Evolutionary conservation across 2,888 invertebrate genomes (phyloP).

Genomic region (Drosophila kanekoi): DNA sequence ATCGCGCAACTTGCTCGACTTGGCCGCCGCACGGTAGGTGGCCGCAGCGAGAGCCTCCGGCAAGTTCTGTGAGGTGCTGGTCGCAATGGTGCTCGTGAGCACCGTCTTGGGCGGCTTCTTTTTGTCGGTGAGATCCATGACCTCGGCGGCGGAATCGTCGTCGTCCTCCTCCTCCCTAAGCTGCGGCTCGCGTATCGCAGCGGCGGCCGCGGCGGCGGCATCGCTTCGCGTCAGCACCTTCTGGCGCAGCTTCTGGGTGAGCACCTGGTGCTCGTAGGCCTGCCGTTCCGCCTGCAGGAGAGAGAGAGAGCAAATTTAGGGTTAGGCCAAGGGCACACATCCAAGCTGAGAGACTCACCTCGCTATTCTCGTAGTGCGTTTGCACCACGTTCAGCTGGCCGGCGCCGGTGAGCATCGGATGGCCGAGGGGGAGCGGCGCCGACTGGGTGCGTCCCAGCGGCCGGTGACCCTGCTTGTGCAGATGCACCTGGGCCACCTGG

Average conservation of each 20-base stretch:
- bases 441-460: slow-evolving; percentile 97
- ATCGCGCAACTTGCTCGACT: slow-evolving; percentile 82
- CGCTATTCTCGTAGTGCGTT: slow-evolving; percentile 85
- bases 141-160: slow-evolving; percentile 86
- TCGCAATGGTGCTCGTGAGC: slow-evolving; percentile 86
- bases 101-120: slow-evolving; percentile 86
- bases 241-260: slow-evolving; percentile 94
- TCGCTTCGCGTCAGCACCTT: slow-evolving; percentile 93
- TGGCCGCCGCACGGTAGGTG: slow-evolving; percentile 51
- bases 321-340: too few relatives aligned
- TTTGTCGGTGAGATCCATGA: slow-evolving; percentile 92
- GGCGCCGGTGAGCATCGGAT: slow-evolving; percentile 90
- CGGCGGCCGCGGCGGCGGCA: slow-evolving; percentile 80
- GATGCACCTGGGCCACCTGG: slow-evolving; percentile 89
- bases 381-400: slow-evolving; percentile 84
- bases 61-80: slow-evolving; percentile 84
- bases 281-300: slow-evolving; percentile 86
- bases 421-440: slow-evolving; percentile 95
- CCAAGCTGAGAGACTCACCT: slow-evolving; percentile 72
- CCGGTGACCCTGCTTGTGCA: slow-evolving; percentile 90
- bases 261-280: slow-evolving; percentile 88
- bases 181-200: slow-evolving; percentile 38
- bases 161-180: slow-evolving; percentile 87
- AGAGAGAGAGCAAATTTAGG: not conserved
- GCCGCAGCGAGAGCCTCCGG: slow-evolving; percentile 85